These are phyloP conservation scores for Anthopleura sola DNA, from an alignment of 64 coral and sea anemone species.

Conservation along the genomic window DNA sequence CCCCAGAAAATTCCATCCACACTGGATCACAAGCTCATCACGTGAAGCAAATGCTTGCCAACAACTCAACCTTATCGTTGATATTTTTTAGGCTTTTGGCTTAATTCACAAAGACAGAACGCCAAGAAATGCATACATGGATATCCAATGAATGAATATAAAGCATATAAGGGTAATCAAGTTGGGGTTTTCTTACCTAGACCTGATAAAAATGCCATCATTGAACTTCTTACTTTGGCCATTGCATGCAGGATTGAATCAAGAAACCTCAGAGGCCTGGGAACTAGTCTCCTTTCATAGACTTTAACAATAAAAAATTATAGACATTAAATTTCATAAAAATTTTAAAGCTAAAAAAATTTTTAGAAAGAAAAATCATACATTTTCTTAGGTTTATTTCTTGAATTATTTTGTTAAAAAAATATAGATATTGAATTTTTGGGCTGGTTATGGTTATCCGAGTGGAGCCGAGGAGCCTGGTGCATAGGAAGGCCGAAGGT, in stretches of 20 bases:
- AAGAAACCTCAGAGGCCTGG: neutral
- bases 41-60: conserved; percentile 6
- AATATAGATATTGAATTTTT: neutral
- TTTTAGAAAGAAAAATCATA: neutral
- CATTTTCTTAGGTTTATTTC: neutral
- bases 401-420: neutral
- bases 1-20: neutral
- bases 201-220: conserved; percentile 22
- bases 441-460: neutral
- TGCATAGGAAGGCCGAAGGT: neutral
- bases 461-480: neutral
- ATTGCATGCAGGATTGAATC: neutral
- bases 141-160: neutral
- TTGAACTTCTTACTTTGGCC: conserved; percentile 31
- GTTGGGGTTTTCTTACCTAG: conserved; percentile 20
- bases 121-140: neutral
- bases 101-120: neutral
- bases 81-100: neutral
- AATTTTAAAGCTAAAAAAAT: neutral
- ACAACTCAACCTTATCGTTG: neutral
- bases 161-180: neutral
- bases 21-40: neutral
- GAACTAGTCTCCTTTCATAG: neutral
- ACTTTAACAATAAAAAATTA: neutral
- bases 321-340: neutral